A percentile compares a stretch with the other conserved stretches of the same genome.
These are phyloP conservation scores for Tachypleus tridentatus DNA, from an alignment of 1,140 invertebrate genomes.

Conservation along the genomic window DNA sequence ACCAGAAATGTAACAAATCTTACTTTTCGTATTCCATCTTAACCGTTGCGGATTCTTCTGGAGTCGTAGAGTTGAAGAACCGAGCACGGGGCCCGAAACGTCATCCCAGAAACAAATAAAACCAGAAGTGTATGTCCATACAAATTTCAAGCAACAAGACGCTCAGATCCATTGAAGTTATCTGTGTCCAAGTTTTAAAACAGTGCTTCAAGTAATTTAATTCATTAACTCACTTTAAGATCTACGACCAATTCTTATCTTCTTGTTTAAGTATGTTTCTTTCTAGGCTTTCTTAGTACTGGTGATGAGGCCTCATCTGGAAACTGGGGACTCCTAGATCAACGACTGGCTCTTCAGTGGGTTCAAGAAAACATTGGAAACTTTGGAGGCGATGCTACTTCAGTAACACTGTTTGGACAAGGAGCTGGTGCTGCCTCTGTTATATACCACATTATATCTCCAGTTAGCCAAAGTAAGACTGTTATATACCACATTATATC, in stretches of 20 bases:
- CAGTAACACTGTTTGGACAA: slow-evolving; percentile 49
- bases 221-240: neutral
- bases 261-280: neutral
- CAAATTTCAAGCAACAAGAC: too few species aligned
- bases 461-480: slow-evolving; percentile 38
- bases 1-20: too few species aligned
- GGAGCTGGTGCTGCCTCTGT: slow-evolving; percentile 46
- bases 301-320: slow-evolving; percentile 27
- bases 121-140: too few species aligned
- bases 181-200: too few species aligned
- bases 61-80: too few species aligned
- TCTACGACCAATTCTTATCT: neutral
- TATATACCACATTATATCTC: slow-evolving; percentile 43
- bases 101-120: too few species aligned
- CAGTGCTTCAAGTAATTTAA: too few species aligned
- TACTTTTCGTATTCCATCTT: too few species aligned
- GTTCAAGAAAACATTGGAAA: slow-evolving; percentile 39
- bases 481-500: neutral
- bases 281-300: slow-evolving; percentile 29
- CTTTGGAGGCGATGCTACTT: slow-evolving; percentile 44
- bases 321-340: slow-evolving; percentile 43
- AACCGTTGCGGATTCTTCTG: too few species aligned
- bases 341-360: slow-evolving; percentile 40
- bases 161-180: too few species aligned
- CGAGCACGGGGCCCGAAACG: too few species aligned